These are phyloP conservation scores for Shargacucullia verbasci DNA, from an alignment of 2,888 invertebrate species.

Conservation along the genomic window DNA sequence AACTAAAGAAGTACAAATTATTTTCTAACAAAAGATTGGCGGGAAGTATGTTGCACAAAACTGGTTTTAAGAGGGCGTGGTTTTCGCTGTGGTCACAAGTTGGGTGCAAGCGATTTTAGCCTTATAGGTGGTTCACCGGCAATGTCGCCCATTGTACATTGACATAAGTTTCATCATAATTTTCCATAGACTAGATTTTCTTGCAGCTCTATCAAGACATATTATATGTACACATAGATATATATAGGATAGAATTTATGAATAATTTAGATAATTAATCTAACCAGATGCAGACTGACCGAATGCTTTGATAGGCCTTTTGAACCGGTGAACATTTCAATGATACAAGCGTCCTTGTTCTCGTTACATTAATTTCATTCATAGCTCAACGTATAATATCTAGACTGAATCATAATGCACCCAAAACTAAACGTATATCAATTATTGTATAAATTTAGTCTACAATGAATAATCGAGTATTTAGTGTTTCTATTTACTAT, in stretches of 20 bases:
- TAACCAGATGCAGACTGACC: neutral
- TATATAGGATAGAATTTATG: neutral
- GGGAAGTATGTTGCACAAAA: no score
- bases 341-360: conserved; percentile 7
- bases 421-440: neutral
- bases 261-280: neutral
- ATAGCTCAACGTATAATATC: neutral
- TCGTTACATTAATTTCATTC: conserved; percentile 13
- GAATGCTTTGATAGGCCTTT: neutral
- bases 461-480: no score
- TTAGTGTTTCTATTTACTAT: neutral
- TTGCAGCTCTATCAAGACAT: neutral
- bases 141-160: no score
- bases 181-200: neutral
- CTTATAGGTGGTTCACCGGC: no score
- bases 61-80: no score
- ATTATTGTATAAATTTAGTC: no score
- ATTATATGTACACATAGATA: no score
- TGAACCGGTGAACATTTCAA: neutral
- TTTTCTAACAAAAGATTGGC: no score
- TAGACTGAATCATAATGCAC: no score
- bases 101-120: no score
- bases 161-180: neutral
- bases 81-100: no score
- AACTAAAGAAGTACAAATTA: no score